Evolutionary conservation across 2,888 invertebrate genomes (phyloP), one percentile per base, ranked within the genome.

Genomic region (Altica lythri): DNA sequence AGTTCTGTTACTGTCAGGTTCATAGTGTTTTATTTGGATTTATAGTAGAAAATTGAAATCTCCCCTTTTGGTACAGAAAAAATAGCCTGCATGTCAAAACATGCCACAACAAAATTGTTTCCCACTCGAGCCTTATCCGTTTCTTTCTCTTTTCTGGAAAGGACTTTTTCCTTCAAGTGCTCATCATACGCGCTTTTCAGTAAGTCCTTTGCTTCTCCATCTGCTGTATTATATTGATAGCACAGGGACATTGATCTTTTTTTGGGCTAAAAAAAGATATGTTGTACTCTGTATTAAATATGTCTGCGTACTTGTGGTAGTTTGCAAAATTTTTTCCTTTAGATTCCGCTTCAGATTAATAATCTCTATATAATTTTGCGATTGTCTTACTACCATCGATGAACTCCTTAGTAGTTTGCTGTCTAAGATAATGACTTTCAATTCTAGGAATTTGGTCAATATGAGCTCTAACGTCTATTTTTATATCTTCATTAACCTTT

Each of bases 221-320:
- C 12, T 6, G 45, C 45, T 6, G 16, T 37, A 12, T 37, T 25
- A 25, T 46, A 46, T 34, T 14, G 29, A 8, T 13, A 32, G 12
- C 43, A 51, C 9, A 45, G 13, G n/a, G 8, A 10, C 37, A 44
- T 10, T 37, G 29, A 29, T 37, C 37, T 17, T 47, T 47, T 35
- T 37, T 47, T 9, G 35, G 35, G 14, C 8, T 14, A 12, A 16
- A 35, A 35, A 46, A 37, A 4, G 22, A 40, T 4, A 53, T 25
- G 32, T 47, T 47, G 14, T 47, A 47, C 8, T 47, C 25, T 5
- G 2, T 10, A 14, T 40, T 53, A 18, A 52, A 53, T 16, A 53
- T 53, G n/a, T 53, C 32, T 5, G 32, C n/a, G n/a, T 47, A 47
- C 44, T 47, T 46, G 16, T 40, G 34, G 25, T 47, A 53, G 13